Percentiles rank a stretch among this genome's conserved stretches.
Evolutionary conservation across 2,113 vertebrate genomes (phyloP).

Genomic region (Myotis yumanensis): DNA sequence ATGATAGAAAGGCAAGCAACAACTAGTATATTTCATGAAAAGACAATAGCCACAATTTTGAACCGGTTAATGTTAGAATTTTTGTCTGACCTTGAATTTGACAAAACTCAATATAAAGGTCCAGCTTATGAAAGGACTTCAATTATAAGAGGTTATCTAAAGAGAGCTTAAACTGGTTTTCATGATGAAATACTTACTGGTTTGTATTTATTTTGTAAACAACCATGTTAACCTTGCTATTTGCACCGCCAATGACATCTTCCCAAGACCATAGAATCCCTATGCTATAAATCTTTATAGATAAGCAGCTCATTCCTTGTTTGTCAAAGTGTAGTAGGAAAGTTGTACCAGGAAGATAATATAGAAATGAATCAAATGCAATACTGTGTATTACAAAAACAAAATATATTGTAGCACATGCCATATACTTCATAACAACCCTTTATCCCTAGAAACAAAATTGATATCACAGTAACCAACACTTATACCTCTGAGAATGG

Average conservation of each 20-base stretch:
- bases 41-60: conserved; percentile 75
- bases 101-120: conserved; percentile 81
- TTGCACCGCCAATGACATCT: conserved; percentile 85
- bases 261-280: conserved; percentile 82
- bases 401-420: conserved; percentile 63
- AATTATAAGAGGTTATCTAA: conserved; percentile 86
- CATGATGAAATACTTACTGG: conserved; percentile 86
- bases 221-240: conserved; percentile 87
- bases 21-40: conserved; percentile 71
- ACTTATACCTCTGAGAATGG: conserved; percentile 11
- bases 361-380: conserved; percentile 80
- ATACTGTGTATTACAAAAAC: conserved; percentile 65
- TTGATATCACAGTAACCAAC: conserved; percentile 22
- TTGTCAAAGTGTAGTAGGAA: conserved; percentile 81
- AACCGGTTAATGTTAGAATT: conserved; percentile 80
- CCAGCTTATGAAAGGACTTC: conserved; percentile 82
- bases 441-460: conserved; percentile 55
- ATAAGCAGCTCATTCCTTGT: conserved; percentile 85
- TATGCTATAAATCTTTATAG: conserved; percentile 85
- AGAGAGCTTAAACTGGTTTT: conserved; percentile 82
- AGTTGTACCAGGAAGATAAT: conserved; percentile 82
- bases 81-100: conserved; percentile 85
- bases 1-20: conserved; percentile 48
- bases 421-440: conserved; percentile 58
- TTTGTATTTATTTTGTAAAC: conserved; percentile 86